phyloP scores from a whole-genome alignment of 2,113 vertebrate genomes.

The Panthera leo region DNA sequence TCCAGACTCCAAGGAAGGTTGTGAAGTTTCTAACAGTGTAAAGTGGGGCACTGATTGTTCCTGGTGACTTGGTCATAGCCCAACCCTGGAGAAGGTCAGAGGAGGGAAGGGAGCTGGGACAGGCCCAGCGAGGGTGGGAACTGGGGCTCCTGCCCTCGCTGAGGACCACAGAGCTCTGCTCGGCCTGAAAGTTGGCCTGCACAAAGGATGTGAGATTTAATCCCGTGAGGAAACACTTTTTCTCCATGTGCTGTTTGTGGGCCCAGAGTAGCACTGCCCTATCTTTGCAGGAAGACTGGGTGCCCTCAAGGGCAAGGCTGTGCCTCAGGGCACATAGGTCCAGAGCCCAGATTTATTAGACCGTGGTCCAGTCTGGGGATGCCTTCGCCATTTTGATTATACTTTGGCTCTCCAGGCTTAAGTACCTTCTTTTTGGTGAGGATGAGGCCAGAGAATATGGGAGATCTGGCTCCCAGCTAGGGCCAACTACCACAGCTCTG shows the following conservation, averaged over 20 bases:
- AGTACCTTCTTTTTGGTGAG: not conserved
- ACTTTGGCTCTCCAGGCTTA: not conserved
- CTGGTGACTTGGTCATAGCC: not conserved
- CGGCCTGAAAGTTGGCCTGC: no score
- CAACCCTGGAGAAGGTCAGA: not conserved
- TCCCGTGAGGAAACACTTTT: not conserved
- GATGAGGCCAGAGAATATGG: not conserved
- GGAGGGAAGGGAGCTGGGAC: not conserved
- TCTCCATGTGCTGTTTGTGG: not conserved
- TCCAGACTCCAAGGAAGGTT: not conserved
- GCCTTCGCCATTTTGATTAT: not conserved
- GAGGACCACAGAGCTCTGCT: not conserved
- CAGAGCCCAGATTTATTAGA: not conserved
- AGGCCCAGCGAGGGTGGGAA: not conserved
- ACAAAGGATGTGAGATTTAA: not conserved
- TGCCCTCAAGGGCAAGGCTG: not conserved
- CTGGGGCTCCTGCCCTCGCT: not conserved
- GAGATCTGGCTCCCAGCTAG: not conserved
- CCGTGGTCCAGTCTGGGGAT: no score
- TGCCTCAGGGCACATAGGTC: not conserved
- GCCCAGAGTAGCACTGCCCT: not conserved
- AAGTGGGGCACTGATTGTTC: not conserved
- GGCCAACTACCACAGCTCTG: not conserved
- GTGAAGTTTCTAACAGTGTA: not conserved
- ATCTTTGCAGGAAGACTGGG: not conserved